Base-by-base conservation (phyloP, 1,140 invertebrate genomes). In the Drosophila nigrodunni region DNA sequence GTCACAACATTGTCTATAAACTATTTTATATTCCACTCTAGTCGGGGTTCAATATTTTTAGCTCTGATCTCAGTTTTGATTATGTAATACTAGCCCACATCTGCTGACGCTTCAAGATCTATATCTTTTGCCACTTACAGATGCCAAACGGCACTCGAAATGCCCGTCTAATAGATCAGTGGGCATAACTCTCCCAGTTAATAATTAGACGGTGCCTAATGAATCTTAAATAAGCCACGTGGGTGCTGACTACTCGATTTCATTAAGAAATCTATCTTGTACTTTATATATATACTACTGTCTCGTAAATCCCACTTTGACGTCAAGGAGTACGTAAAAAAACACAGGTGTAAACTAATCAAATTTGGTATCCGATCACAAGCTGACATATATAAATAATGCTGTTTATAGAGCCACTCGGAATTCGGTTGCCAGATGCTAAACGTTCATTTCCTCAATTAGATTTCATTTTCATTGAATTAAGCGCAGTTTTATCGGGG, bases 371-470 rank as follows among this genome's bases (percentile, higher is more conserved):
- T 41, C 47, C 54, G 66, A 37, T 44, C 47, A 72, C 18, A 54
- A 55, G 39, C 55, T 76, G 39, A 66, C 47, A 52, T 47, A n/a
- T 72, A 47, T 44, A 30, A 30, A 30, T 30, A 30, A 30, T 30
- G 6, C 25, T 30, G 25, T 30, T 37, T 50, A 25, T 59, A 64
- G 35, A 10, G 25, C 21, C 60, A 10, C 37, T 49, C 49, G 10
- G n/a, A 10, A 30, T n/a, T 49, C 46, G 15, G 34, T 43, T 21
- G 59, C 39, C 35, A 62, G 62, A 44, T 67, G 47, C 77, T 88
- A 88, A 88, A 89, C 79, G 85, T 76, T 81, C 74, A 89, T 88
- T 88, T 88, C 85, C 85, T 88, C 85, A 88, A 88, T 88, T 88
- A 85, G 61, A 74, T 67, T 74, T 83, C 50, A 65, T 80, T 82